A percentile compares a stretch with the other conserved stretches of the same genome.
These are phyloP conservation scores for Cladopsammia gracilis DNA, from an alignment of 64 coral and sea anemone genomes.

Conservation along the genomic window DNA sequence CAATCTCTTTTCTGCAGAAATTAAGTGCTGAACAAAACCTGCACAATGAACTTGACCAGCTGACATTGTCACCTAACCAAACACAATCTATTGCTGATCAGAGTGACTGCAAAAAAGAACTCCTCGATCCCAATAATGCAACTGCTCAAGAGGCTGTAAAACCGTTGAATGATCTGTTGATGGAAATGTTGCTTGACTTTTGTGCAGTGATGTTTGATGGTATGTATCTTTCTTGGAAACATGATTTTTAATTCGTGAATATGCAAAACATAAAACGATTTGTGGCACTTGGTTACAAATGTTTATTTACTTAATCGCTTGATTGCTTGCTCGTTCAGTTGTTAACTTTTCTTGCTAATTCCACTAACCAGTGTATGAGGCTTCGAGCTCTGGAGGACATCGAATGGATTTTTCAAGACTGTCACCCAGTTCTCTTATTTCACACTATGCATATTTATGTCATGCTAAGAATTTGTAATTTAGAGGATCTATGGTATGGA, in stretches of 20 bases:
- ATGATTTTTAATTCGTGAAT: not conserved
- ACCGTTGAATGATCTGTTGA: not conserved
- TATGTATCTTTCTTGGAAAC: not conserved
- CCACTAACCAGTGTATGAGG: no score
- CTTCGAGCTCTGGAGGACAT: no score
- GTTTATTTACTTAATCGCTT: no score
- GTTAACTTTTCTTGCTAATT: no score
- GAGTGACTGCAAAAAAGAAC: not conserved
- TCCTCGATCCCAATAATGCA: not conserved
- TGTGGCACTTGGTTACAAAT: not conserved
- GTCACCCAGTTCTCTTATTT: no score
- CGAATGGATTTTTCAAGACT: no score
- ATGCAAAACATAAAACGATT: not conserved
- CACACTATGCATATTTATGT: no score
- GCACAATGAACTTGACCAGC: not conserved
- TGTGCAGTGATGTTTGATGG: conserved; percentile 35
- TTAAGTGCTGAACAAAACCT: not conserved
- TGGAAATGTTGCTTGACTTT: conserved; percentile 10
- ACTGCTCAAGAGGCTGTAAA: conserved; percentile 4
- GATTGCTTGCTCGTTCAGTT: no score
- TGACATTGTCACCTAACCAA: not conserved
- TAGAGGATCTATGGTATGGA: no score
- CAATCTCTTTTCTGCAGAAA: conserved; percentile 86
- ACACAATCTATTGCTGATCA: not conserved
- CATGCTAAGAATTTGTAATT: no score